Evolutionary conservation across 2,113 vertebrate species (phyloP).

Genomic region (Lota lota): DNA sequence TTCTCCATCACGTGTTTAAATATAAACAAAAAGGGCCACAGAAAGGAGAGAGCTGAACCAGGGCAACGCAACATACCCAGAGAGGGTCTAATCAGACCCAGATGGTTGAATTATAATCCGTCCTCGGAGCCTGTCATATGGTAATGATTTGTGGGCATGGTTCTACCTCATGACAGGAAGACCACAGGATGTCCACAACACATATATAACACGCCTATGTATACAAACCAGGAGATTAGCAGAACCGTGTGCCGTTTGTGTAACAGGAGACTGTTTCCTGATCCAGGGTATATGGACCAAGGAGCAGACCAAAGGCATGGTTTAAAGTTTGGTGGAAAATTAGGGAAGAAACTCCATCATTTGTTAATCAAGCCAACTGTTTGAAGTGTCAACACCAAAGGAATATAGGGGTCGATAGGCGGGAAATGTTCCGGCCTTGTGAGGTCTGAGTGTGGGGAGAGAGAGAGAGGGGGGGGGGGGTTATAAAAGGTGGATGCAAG

Average conservation of each 20-base stretch:
- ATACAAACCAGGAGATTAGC: slow-evolving; percentile 5
- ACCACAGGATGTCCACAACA: slow-evolving; percentile 3
- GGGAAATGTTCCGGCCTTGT: no score
- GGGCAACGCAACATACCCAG: slow-evolving; percentile 26
- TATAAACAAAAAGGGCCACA: slow-evolving; percentile 4
- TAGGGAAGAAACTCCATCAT: slow-evolving; percentile 7
- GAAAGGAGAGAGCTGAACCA: not conserved
- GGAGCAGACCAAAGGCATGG: not conserved
- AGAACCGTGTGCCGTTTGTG: not conserved
- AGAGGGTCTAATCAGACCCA: slow-evolving; percentile 45
- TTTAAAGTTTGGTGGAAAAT: not conserved
- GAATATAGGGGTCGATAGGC: no score
- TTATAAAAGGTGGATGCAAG: no score
- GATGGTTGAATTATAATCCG: slow-evolving; percentile 49
- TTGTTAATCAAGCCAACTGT: no score
- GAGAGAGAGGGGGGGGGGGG: no score
- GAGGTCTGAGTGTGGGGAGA: no score
- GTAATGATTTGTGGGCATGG: slow-evolving; percentile 52
- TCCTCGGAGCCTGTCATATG: slow-evolving; percentile 43
- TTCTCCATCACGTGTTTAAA: slow-evolving; percentile 16
- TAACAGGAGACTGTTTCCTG: slow-evolving; percentile 5
- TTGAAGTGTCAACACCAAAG: no score
- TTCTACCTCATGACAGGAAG: slow-evolving; percentile 35
- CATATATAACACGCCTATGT: slow-evolving; percentile 23
- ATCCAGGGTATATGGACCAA: not conserved